phyloP scores from a whole-genome alignment of 2,113 vertebrate genomes.

The Nycticorax nycticorax region DNA sequence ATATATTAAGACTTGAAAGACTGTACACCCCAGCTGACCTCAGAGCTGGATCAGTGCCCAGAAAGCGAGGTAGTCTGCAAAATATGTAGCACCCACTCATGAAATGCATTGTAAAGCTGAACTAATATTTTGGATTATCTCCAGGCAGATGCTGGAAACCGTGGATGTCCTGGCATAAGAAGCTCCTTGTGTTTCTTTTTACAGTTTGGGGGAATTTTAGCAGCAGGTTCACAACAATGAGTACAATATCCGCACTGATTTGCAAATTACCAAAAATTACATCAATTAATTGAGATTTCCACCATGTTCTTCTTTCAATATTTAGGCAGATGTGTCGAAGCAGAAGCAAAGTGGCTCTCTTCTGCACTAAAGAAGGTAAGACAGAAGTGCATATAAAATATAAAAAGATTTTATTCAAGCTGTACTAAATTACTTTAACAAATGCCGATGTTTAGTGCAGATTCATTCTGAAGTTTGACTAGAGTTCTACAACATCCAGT shows the following conservation, averaged over 20 bases:
- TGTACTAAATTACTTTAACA: neutral
- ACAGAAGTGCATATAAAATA: neutral
- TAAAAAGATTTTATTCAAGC: neutral
- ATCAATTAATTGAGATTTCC: neutral
- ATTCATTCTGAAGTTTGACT: neutral
- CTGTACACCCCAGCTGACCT: neutral
- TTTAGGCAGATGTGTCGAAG: slow-evolving; percentile 86
- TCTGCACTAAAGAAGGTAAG: slow-evolving; percentile 88
- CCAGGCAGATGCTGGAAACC: neutral
- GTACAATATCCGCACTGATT: neutral
- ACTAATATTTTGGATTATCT: neutral
- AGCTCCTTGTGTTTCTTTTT: neutral
- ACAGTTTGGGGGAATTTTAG: neutral
- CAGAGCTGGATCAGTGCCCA: neutral
- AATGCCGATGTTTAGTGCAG: neutral
- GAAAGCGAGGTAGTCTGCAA: neutral
- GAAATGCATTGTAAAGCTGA: neutral
- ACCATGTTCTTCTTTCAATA: slow-evolving; percentile 55
- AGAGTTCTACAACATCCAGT: neutral
- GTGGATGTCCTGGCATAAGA: neutral
- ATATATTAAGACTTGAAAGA: neutral
- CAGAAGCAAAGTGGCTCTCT: slow-evolving; percentile 83
- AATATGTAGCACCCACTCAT: neutral
- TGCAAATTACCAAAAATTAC: neutral
- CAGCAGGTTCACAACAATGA: neutral